Percentiles rank a stretch among this genome's conserved stretches.
phyloP scores from a whole-genome alignment of 2,888 invertebrate genomes.

The Aspidapion aeneum region DNA sequence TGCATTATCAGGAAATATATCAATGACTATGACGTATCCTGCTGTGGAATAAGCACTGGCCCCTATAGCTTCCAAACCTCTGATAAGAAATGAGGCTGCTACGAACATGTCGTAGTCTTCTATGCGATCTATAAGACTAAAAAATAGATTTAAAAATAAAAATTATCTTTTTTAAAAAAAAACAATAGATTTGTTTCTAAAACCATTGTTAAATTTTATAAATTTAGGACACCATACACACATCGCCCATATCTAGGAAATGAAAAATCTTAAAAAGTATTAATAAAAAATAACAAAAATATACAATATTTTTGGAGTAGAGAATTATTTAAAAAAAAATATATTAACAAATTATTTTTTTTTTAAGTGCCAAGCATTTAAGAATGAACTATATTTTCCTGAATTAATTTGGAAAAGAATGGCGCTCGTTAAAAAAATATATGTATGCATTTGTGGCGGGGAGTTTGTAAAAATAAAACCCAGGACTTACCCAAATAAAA shows the following conservation, averaged over 20 bases:
- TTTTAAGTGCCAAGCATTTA: no score
- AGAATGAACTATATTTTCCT: no score
- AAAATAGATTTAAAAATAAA: slow-evolving; percentile 30
- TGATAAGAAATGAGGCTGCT: slow-evolving; percentile 64
- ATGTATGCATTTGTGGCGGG: no score
- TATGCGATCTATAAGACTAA: slow-evolving; percentile 61
- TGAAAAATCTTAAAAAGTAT: background rate
- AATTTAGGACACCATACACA: background rate
- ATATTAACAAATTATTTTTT: no score
- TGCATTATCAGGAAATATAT: slow-evolving; percentile 70
- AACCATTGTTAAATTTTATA: background rate
- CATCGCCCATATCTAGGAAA: background rate
- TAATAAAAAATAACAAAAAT: no score
- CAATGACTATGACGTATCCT: slow-evolving; percentile 71
- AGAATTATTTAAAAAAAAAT: no score
- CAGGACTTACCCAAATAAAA: slow-evolving; percentile 71
- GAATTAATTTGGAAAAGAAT: no score
- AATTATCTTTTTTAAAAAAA: background rate
- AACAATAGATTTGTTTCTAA: background rate
- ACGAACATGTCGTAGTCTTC: slow-evolving; percentile 60
- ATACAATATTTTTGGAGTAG: no score
- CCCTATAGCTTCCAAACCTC: slow-evolving; percentile 70
- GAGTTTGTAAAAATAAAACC: no score
- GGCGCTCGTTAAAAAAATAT: no score
- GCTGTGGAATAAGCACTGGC: slow-evolving; percentile 74